Evolutionary conservation across 2,113 vertebrate species (phyloP).

Genomic region (Gymnobelideus leadbeateri): DNA sequence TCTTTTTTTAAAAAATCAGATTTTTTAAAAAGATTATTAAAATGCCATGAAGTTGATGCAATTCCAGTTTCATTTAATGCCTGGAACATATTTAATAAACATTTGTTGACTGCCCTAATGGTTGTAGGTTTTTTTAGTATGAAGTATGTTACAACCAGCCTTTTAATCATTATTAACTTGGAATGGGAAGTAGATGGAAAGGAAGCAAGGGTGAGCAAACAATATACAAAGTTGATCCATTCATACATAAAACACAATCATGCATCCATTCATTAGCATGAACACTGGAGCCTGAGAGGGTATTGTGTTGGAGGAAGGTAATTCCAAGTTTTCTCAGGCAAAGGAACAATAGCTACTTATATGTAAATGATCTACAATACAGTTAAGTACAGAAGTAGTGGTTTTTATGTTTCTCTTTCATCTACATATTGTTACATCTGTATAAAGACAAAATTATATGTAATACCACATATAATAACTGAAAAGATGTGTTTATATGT

Average conservation of each 20-base stretch:
- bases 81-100: not conserved
- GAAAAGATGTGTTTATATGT: conserved; percentile 29
- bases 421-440: not conserved
- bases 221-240: conserved; percentile 1
- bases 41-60: not conserved
- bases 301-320: not conserved
- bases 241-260: not conserved
- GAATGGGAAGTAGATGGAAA: not conserved
- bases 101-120: not conserved
- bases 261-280: not conserved
- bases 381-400: not conserved
- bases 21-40: not conserved
- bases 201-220: conserved; percentile 12
- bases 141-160: not conserved
- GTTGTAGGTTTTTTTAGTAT: conserved; percentile 21
- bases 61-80: not conserved
- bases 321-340: not conserved
- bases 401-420: not conserved
- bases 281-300: not conserved
- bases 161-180: conserved; percentile 1
- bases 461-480: conserved; percentile 29
- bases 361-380: not conserved
- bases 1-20: not conserved
- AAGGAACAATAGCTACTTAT: not conserved
- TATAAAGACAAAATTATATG: conserved; percentile 6